These are phyloP conservation scores for Polylopha cassiicola DNA, from an alignment of 2,888 invertebrate genomes.

Conservation along the genomic window DNA sequence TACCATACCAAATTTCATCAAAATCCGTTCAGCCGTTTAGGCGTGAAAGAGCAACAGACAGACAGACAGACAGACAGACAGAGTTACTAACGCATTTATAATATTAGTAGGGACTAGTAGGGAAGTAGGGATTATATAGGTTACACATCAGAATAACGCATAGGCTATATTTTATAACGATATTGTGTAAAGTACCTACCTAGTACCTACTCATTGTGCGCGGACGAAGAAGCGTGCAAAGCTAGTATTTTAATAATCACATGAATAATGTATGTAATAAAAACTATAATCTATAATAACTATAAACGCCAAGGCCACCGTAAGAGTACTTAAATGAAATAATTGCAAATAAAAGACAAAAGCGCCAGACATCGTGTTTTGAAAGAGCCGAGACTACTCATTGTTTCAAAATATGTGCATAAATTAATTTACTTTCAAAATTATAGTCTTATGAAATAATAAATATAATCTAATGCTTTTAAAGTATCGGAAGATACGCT, in stretches of 20 bases:
- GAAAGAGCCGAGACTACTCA: constrained; percentile 12
- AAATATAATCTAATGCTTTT: neutral
- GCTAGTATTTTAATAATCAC: neutral
- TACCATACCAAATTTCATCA: too few relatives aligned
- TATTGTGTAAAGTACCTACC: too few relatives aligned
- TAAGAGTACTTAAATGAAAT: constrained; percentile 10
- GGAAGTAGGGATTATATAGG: too few relatives aligned
- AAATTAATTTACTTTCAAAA: constrained; percentile 16
- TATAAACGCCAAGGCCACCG: constrained; percentile 10
- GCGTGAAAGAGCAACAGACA: too few relatives aligned
- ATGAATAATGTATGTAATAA: constrained; percentile 11
- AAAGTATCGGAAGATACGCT: neutral
- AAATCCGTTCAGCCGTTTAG: too few relatives aligned
- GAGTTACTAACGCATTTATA: too few relatives aligned
- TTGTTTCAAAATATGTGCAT: constrained; percentile 15
- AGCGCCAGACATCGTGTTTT: constrained; percentile 9
- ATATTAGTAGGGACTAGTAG: too few relatives aligned
- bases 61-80: too few relatives aligned
- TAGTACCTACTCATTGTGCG: too few relatives aligned
- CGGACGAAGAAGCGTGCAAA: too few relatives aligned
- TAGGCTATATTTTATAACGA: too few relatives aligned
- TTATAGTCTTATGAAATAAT: constrained; percentile 10
- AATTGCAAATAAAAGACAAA: constrained; percentile 13
- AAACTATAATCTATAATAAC: neutral
- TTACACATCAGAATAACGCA: too few relatives aligned